Conservation (phyloP, 2,888 invertebrate genomes). For the Rhagophthalmus giganteus region DNA sequence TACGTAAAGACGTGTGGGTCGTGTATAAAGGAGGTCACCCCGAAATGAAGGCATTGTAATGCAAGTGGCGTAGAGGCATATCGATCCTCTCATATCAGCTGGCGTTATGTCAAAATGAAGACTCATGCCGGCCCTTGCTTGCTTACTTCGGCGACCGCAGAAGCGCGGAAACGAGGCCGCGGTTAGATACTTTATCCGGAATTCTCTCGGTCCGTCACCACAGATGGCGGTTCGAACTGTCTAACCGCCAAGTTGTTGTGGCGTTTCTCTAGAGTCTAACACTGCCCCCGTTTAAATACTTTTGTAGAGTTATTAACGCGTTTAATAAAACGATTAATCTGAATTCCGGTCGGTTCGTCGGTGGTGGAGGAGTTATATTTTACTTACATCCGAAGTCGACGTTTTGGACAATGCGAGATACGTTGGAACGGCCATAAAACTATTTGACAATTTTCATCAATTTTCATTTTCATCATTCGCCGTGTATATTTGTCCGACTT, state of each 20-base stretch:
- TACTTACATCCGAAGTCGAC: too few species aligned
- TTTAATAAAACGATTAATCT: slow-evolving; percentile 23
- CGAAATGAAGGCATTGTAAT: slow-evolving; percentile 41
- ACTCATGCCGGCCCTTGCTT: slow-evolving; percentile 28
- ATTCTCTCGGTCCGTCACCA: slow-evolving; percentile 30
- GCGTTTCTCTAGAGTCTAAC: slow-evolving; percentile 19
- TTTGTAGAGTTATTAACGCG: slow-evolving; percentile 19
- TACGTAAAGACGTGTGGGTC: slow-evolving; percentile 20
- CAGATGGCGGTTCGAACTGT: slow-evolving; percentile 32
- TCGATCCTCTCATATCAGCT: slow-evolving; percentile 35
- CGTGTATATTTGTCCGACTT: too few species aligned
- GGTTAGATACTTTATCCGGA: slow-evolving; percentile 34
- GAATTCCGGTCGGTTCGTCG: too few species aligned
- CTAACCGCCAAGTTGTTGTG: slow-evolving; percentile 30
- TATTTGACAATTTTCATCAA: too few species aligned
- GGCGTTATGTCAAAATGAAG: slow-evolving; percentile 35
- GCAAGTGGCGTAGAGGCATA: slow-evolving; percentile 38
- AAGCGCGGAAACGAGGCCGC: slow-evolving; percentile 29
- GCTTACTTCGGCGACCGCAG: slow-evolving; percentile 33
- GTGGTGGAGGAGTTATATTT: too few species aligned
- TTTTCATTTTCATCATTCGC: too few species aligned
- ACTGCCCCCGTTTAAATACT: slow-evolving; percentile 24
- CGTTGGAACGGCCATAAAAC: too few species aligned
- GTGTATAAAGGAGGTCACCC: slow-evolving; percentile 29
- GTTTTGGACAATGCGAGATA: too few species aligned